Evolutionary conservation across 2,797 vertebrate genomes (phyloP).

Genomic region (Rhynchotus rufescens): DNA sequence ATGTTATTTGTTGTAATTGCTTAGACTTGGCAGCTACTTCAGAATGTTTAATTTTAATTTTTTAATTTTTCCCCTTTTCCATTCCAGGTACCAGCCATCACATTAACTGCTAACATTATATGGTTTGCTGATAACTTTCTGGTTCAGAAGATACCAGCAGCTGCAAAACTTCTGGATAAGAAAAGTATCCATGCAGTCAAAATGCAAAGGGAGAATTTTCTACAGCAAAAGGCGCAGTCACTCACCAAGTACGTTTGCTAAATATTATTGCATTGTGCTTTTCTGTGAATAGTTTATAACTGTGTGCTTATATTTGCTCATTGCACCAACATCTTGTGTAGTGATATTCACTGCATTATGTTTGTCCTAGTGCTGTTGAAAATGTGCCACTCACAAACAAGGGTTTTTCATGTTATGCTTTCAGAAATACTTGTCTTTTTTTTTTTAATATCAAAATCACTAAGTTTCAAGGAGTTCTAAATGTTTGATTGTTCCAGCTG

Average conservation of each 20-base stretch:
- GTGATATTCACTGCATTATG: background rate
- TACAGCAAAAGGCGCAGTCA: slow-evolving; percentile 92
- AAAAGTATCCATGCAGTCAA: slow-evolving; percentile 90
- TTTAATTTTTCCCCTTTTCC: background rate
- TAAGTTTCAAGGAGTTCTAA: background rate
- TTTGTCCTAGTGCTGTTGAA: background rate
- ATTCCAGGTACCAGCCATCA: slow-evolving; percentile 92
- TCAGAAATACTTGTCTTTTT: background rate
- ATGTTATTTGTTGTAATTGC: background rate
- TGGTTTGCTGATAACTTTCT: slow-evolving; percentile 97
- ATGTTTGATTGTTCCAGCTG: background rate
- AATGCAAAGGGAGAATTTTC: slow-evolving; percentile 88
- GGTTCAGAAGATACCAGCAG: slow-evolving; percentile 89
- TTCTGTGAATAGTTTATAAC: background rate
- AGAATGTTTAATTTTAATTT: rapidly evolving
- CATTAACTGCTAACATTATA: slow-evolving; percentile 93
- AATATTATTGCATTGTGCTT: background rate
- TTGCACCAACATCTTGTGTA: background rate
- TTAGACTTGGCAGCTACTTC: background rate
- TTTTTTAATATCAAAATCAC: background rate
- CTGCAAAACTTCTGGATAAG: slow-evolving; percentile 94
- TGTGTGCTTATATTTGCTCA: rapidly evolving
- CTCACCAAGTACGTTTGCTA: slow-evolving; percentile 88
- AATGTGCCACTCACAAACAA: background rate
- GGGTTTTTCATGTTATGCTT: background rate